Base-by-base conservation (phyloP, 2,888 invertebrate species). In the Cantharis lateralis region DNA sequence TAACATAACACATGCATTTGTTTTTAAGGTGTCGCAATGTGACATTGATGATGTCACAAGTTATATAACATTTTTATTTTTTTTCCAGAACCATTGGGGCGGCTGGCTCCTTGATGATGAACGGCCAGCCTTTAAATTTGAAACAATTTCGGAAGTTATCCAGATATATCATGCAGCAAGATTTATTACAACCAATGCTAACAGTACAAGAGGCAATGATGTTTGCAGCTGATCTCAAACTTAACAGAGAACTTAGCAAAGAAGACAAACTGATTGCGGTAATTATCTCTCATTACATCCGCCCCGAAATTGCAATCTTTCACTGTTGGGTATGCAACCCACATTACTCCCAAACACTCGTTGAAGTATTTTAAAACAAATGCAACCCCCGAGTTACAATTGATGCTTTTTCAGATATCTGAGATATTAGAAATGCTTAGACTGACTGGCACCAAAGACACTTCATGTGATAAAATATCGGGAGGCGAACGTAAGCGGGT, bases 141-240 rank as follows among this genome's bases (percentile, higher is more conserved):
- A 91, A 92, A 20, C 90, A 93, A 81, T 98, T 98, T 88, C 91
- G 95, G 66, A 96, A 96, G 89, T 91, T 96, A 89, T 96, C 97
- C 0, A 93, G 97, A 72, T 98, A 98, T 89, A 98, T 98, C 82
- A 98, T 98, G 97, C 98, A 98, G 88, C 93, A 96, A 80, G 96
- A 96, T 85, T 89, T 96, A 0, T 88, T 97, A 15, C 95, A 98
- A 86, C 96, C 95, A 0, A 93, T 94, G 86, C 92, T 98, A 80
- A 95, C 96, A 0, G 96, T 98, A 1, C 90, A 92, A 78, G 98
- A 98, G 87, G 92, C 95, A 9, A 96, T 98, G 95, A 89, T 91
- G 82, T 93, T 97, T 81, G 96, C 98, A 0, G 96, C 97, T 0
- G 95, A 97, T 85, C 90, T 98, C 70, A 98, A 98, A 87, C 91